Conservation (phyloP, 1,140 invertebrate genomes). For the Glomeris maerens region DNA sequence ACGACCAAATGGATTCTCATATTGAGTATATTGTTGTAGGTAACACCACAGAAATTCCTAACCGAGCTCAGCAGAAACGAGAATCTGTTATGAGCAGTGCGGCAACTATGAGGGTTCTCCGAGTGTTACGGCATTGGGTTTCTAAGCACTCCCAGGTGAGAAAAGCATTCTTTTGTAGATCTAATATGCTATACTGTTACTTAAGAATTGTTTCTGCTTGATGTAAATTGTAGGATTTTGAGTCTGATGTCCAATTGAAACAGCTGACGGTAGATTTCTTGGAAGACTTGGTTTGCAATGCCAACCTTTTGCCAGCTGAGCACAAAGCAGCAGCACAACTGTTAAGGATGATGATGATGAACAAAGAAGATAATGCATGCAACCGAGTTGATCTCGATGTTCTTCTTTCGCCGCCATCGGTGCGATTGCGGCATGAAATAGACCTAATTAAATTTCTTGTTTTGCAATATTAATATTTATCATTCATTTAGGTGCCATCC, state of each 20-base stretch:
- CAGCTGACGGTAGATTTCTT: slow-evolving; percentile 69
- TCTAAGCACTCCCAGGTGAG: slow-evolving; percentile 46
- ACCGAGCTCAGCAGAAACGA: no score
- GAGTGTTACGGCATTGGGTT: slow-evolving; percentile 67
- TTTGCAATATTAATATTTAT: slow-evolving; percentile 3
- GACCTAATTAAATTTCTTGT: slow-evolving; percentile 11
- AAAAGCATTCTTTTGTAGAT: background rate
- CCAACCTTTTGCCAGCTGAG: slow-evolving; percentile 72
- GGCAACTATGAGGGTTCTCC: slow-evolving; percentile 82
- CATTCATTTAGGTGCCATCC: slow-evolving; percentile 44
- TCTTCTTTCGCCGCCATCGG: slow-evolving; percentile 53
- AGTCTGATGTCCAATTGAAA: slow-evolving; percentile 57
- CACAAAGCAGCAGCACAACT: slow-evolving; percentile 75
- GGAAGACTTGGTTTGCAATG: slow-evolving; percentile 72
- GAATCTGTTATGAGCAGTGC: slow-evolving; percentile 81
- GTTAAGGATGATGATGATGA: slow-evolving; percentile 60
- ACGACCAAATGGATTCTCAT: slow-evolving; percentile 1
- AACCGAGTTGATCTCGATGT: slow-evolving; percentile 51
- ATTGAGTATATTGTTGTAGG: background rate
- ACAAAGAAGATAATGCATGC: slow-evolving; percentile 48
- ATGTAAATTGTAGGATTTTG: slow-evolving; percentile 53
- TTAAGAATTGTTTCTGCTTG: slow-evolving; percentile 4
- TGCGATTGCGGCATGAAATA: slow-evolving; percentile 27
- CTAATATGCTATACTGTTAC: background rate
- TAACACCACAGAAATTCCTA: slow-evolving; percentile 17